These are phyloP conservation scores for Lasioglossum vierecki DNA, from an alignment of 2,888 invertebrate species.

Conservation along the genomic window DNA sequence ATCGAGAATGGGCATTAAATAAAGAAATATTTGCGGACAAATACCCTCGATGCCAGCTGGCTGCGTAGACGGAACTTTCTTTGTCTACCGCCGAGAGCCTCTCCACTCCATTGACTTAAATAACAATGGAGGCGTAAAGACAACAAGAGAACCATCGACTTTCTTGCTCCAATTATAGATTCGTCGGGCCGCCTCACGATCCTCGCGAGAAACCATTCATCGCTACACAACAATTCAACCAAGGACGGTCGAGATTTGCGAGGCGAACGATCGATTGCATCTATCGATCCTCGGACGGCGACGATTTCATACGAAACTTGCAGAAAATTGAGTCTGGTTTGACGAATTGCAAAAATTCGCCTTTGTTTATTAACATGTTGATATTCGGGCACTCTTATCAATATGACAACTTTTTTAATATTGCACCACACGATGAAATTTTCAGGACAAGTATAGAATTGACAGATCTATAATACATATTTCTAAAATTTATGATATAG, in stretches of 20 bases:
- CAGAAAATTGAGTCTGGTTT: neutral
- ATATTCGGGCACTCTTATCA: no score
- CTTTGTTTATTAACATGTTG: neutral
- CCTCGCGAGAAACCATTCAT: slow-evolving; percentile 18
- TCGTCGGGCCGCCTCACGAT: neutral
- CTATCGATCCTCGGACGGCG: neutral
- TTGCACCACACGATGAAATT: no score
- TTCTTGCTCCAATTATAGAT: slow-evolving; percentile 51
- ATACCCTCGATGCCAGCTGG: neutral
- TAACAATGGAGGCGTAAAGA: slow-evolving; percentile 49
- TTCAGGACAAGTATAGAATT: no score
- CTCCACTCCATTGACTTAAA: slow-evolving; percentile 48
- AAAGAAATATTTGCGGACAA: slow-evolving; percentile 30
- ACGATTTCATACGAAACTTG: neutral
- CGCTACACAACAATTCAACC: slow-evolving; percentile 32
- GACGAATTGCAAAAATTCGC: neutral
- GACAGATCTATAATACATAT: no score
- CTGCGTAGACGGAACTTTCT: slow-evolving; percentile 40
- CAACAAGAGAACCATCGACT: slow-evolving; percentile 50
- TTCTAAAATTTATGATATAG: no score
- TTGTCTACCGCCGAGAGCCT: slow-evolving; percentile 39
- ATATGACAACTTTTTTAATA: no score
- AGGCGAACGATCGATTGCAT: slow-evolving; percentile 9
- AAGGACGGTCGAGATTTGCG: slow-evolving; percentile 27
- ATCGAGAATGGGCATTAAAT: slow-evolving; percentile 27